These are phyloP conservation scores for Ophraella communa DNA, from an alignment of 2,888 invertebrate genomes.

Conservation along the genomic window DNA sequence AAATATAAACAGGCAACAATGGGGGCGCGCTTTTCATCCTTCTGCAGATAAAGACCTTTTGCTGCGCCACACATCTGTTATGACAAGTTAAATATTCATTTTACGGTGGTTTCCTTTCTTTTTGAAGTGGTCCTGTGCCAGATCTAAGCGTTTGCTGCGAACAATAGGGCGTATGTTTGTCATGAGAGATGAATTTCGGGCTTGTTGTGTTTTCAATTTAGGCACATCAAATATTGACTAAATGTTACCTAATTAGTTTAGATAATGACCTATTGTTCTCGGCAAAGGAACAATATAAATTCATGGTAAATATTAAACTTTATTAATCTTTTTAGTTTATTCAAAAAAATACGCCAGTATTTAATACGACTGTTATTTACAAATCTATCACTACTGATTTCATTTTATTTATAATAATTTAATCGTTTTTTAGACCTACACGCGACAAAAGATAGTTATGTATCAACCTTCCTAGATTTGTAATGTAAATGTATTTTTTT, in stretches of 20 bases:
- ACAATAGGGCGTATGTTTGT: slow-evolving; percentile 34
- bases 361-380: background rate
- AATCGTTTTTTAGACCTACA: too few species aligned
- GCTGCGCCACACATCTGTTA: slow-evolving; percentile 52
- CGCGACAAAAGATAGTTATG: too few species aligned
- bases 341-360: background rate
- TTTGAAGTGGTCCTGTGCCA: slow-evolving; percentile 43
- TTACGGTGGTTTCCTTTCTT: slow-evolving; percentile 53
- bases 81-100: slow-evolving; percentile 55
- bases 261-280: slow-evolving; percentile 20
- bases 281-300: background rate
- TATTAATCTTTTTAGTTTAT: background rate
- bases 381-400: too few species aligned
- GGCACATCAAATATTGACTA: slow-evolving; percentile 24
- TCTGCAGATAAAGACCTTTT: slow-evolving; percentile 47
- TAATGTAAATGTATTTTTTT: too few species aligned
- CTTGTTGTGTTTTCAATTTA: slow-evolving; percentile 27
- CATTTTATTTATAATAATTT: too few species aligned
- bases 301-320: background rate
- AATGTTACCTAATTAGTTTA: slow-evolving; percentile 17
- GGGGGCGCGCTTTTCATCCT: slow-evolving; percentile 47
- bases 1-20: slow-evolving; percentile 52
- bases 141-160: background rate
- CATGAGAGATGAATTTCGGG: slow-evolving; percentile 24
- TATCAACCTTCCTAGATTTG: too few species aligned